Base-by-base conservation (phyloP, 2,888 invertebrate genomes). In the Conistra vaccinii region DNA sequence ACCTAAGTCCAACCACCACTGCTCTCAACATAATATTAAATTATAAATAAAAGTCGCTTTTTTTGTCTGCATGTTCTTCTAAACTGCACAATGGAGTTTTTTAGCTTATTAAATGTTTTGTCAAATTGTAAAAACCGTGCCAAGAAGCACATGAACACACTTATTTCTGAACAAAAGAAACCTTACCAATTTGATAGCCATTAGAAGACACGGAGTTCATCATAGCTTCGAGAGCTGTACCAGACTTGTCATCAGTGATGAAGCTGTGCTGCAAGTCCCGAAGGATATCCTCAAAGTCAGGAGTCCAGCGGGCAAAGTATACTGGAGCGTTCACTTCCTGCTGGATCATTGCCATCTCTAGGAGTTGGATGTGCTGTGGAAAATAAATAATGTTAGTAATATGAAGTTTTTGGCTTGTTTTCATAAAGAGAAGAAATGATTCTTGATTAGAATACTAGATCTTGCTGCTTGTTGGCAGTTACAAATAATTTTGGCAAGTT, bases 121-220 rank as follows among this genome's bases (percentile, higher is more conserved):
- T 45, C 1, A 45, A 45, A 45, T 17, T 2, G 1, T 20, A 45
- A 45, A 45, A 17, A 45, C 1, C 6, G 6, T 45, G 6, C 20
- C 0, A 45, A 20, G 0, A 20, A 45, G 5, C 4, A 12, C 17
- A 0, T 45, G 17, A 45, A 17, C 45, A 45, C 45, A 4, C 4
- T 42, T 3, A 2, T 45, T 20, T 0, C 23, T 7, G 3, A 23
- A 48, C 1, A 23, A 48, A 61, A 9, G 7, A 73, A 55, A 74
- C 2, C 91, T 90, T 83, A 96, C 96, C 96, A 90, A 99, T 97
- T 95, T 99, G 99, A 95, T 99, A 99, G 17, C 99, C 99, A 96
- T 99, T 99, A 0, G 99, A 99, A 29, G 98, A 98, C n/a, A 99
- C 97, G 23, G 98, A 98, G 90, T 98, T 98, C 76, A 99, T 94